phyloP scores from a whole-genome alignment of 1,140 invertebrate genomes.

The Drosophila triauraria region DNA sequence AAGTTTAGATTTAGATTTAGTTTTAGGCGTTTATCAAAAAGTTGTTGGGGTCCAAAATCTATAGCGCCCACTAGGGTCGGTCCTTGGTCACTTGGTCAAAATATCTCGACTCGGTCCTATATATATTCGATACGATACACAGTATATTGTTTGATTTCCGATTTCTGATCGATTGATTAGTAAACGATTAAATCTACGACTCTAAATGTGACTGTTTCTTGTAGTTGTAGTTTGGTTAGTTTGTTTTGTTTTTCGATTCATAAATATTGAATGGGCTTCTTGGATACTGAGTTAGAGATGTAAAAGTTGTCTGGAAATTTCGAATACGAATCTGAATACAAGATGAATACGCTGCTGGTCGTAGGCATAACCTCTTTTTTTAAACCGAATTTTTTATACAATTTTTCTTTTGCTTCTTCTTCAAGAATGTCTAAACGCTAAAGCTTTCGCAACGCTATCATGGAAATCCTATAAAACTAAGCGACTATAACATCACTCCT shows the following conservation, averaged over 20 bases:
- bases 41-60: slow-evolving; percentile 53
- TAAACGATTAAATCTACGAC: slow-evolving; percentile 22
- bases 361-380: slow-evolving; percentile 15
- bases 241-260: slow-evolving; percentile 9
- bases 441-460: slow-evolving; percentile 70
- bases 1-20: not conserved
- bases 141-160: slow-evolving; percentile 44
- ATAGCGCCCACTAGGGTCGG: slow-evolving; percentile 56
- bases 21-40: slow-evolving; percentile 50
- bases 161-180: slow-evolving; percentile 28
- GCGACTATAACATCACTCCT: slow-evolving; percentile 37
- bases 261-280: slow-evolving; percentile 36
- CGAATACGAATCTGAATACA: slow-evolving; percentile 47
- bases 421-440: slow-evolving; percentile 66
- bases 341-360: slow-evolving; percentile 7
- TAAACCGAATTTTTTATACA: slow-evolving; percentile 38
- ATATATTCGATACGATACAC: slow-evolving; percentile 70
- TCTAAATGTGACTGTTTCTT: slow-evolving; percentile 29
- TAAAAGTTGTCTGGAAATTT: slow-evolving; percentile 67
- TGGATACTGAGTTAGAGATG: slow-evolving; percentile 41
- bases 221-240: slow-evolving; percentile 22
- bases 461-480: slow-evolving; percentile 60
- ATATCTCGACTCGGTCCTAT: slow-evolving; percentile 51
- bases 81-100: slow-evolving; percentile 76
- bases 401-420: slow-evolving; percentile 46